Evolutionary conservation across 2,113 vertebrate species (phyloP), one percentile per base, ranked within the genome.

Genomic region (Cyanocitta stelleri): DNA sequence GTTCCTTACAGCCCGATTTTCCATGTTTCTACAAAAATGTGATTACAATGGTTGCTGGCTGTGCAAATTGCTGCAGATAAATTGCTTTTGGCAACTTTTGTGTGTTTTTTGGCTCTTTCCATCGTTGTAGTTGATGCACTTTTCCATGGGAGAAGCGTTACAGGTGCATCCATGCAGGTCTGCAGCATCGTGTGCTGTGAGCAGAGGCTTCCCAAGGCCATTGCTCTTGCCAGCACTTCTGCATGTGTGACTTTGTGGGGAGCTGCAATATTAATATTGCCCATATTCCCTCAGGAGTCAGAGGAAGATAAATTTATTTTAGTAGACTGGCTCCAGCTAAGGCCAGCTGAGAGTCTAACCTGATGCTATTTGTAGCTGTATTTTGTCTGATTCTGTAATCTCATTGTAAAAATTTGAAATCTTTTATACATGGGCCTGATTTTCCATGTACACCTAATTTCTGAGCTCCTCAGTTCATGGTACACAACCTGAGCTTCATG

Each of bases 161-260:
- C 0, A 1, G 72, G 30, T 74, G 46, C 12, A 3, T 44, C 71
- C 9, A 0, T 23, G 30, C 3, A 4, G 62, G 39, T 52, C 58
- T 75, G 52, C 44, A 56, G 80, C 48, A 2, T n/a, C 1, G 0
- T 5, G 18, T 49, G 1, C 64, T 66, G 64, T 0, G 0, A 17
- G 2, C 7, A 12, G 55, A 61, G 85, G 73, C 62, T 59, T 46
- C 68, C 66, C 0, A 0, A 81, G 61, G 64, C 61, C 48, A 0
- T 0, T 46, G 75, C 81, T 41, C 68, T 51, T 44, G 7, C 63
- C 80, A 81, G 61, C 49, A 9, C 66, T 82, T 69, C 46, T 68
- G 67, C 63, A 15, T 11, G 5, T 39, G 27, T 1, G 7, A 35
- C 30, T 79, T 64, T 6, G 9, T 54, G 66, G 24, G 62, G 32